Evolutionary conservation across 1,140 invertebrate genomes (phyloP).

Genomic region (Acromyrmex charruanus): DNA sequence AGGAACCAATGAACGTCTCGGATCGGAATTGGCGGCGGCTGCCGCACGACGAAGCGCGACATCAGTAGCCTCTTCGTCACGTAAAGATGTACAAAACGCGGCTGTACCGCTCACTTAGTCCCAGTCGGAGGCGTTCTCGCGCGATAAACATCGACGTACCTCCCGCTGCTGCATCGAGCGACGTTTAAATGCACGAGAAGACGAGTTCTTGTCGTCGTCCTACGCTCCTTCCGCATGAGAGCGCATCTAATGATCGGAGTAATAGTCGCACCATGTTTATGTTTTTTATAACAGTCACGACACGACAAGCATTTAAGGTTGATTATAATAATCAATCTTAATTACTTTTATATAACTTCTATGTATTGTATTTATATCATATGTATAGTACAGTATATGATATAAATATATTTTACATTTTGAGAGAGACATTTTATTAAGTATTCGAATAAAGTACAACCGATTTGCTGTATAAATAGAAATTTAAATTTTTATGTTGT

Average conservation of each 20-base stretch:
- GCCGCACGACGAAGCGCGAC: conserved; percentile 30
- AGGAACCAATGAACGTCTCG: conserved; percentile 48
- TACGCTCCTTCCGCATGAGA: conserved; percentile 62
- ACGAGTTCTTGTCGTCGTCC: conserved; percentile 63
- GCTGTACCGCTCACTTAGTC: conserved; percentile 63
- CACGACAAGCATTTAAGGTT: conserved; percentile 47
- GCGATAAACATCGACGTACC: conserved; percentile 61
- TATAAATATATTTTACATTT: too few relatives aligned
- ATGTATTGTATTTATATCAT: background rate
- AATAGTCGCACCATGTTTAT: conserved; percentile 59
- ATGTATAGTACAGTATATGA: background rate
- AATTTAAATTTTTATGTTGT: background rate
- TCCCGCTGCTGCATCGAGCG: conserved; percentile 57
- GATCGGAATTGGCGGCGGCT: conserved; percentile 74
- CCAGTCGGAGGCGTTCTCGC: conserved; percentile 53
- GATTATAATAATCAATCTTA: conserved; percentile 60
- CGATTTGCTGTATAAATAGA: background rate
- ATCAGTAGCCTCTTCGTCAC: conserved; percentile 66
- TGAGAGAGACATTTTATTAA: too few relatives aligned
- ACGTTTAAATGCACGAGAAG: conserved; percentile 59
- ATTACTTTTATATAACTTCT: conserved; percentile 26
- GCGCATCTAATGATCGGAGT: conserved; percentile 60
- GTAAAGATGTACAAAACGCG: conserved; percentile 61
- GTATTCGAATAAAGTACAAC: background rate
- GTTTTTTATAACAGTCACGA: conserved; percentile 35